phyloP scores from a whole-genome alignment of 2,888 invertebrate species.

The Idaea aversata region DNA sequence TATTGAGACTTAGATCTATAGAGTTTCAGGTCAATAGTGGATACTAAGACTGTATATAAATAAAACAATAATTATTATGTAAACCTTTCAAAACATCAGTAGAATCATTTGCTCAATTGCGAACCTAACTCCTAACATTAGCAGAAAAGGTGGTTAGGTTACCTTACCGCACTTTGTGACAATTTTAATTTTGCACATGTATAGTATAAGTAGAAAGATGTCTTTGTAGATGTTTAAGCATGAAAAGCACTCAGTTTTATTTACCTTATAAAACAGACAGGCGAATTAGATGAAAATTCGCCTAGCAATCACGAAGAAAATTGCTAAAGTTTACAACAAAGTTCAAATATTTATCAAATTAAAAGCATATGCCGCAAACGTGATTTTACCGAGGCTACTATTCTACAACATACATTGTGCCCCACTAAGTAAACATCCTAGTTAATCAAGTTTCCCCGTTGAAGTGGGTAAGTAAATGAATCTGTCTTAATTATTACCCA shows the following conservation, averaged over 20 bases:
- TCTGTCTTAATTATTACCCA: constrained; percentile 57
- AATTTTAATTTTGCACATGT: too few relatives aligned
- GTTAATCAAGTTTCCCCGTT: constrained; percentile 44
- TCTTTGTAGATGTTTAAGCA: too few relatives aligned
- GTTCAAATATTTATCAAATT: constrained; percentile 25
- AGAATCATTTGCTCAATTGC: too few relatives aligned
- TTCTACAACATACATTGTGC: constrained; percentile 8
- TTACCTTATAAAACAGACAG: neutral
- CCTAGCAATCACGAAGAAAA: neutral
- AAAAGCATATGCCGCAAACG: constrained; percentile 9
- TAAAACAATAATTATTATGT: too few relatives aligned
- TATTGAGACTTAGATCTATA: too few relatives aligned
- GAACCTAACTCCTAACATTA: neutral
- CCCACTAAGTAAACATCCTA: constrained; percentile 30
- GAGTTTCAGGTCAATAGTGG: too few relatives aligned
- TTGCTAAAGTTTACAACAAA: neutral
- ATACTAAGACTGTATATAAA: too few relatives aligned
- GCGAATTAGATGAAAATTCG: neutral
- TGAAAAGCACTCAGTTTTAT: too few relatives aligned
- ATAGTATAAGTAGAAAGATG: too few relatives aligned
- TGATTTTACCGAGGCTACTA: neutral
- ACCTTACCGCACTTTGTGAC: too few relatives aligned
- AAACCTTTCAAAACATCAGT: too few relatives aligned
- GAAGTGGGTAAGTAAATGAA: constrained; percentile 49
- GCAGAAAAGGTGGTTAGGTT: too few relatives aligned